phyloP scores from a whole-genome alignment of 1,140 invertebrate species.

The Apis florea region DNA sequence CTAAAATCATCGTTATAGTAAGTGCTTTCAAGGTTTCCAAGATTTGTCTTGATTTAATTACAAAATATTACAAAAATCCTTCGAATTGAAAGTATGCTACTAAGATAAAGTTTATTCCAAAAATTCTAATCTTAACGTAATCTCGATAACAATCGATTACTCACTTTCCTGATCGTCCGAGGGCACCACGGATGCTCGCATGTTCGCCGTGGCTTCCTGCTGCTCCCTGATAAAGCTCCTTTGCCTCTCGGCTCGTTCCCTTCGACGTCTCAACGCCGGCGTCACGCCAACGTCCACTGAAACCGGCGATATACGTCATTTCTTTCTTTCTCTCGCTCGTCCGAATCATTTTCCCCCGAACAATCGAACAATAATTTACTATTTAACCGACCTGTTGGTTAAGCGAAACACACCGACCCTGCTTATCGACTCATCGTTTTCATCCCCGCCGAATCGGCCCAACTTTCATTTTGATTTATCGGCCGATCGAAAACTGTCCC shows the following conservation, averaged over 20 bases:
- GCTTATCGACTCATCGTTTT: constrained; percentile 11
- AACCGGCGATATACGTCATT: constrained; percentile 55
- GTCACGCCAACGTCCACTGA: constrained; percentile 85
- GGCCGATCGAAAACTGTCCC: not conserved
- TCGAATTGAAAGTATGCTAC: too few relatives aligned
- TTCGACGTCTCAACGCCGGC: constrained; percentile 86
- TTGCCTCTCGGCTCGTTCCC: constrained; percentile 90
- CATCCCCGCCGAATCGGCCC: not conserved
- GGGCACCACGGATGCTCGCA: constrained; percentile 79
- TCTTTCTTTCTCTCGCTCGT: not conserved
- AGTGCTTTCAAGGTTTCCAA: too few relatives aligned
- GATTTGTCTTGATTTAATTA: too few relatives aligned
- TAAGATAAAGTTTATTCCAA: too few relatives aligned
- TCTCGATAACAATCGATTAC: constrained; percentile 50
- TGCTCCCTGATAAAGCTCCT: constrained; percentile 90
- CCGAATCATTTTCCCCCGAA: constrained; percentile 32
- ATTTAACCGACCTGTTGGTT: not conserved
- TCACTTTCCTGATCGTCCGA: constrained; percentile 79
- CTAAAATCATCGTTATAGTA: too few relatives aligned
- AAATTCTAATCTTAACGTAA: too few relatives aligned
- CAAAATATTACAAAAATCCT: too few relatives aligned
- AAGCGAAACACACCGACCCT: not conserved
- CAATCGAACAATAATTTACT: constrained; percentile 39
- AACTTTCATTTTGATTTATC: constrained; percentile 35
- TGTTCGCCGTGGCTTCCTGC: constrained; percentile 83